These are phyloP conservation scores for Spheniscus mendiculus DNA, from an alignment of 2,113 vertebrate species.

Conservation along the genomic window DNA sequence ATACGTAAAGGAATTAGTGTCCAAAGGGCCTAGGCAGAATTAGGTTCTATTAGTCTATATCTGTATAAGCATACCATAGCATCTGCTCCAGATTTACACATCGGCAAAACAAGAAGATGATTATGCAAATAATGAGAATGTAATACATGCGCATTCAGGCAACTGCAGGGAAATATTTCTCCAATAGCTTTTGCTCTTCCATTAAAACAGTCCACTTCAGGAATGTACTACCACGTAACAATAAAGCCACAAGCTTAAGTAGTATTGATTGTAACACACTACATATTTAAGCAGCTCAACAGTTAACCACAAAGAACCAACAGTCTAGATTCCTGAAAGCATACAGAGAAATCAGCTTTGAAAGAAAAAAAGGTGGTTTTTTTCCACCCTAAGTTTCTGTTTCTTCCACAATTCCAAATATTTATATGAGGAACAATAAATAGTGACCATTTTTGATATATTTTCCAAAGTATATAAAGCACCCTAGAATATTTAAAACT, in stretches of 20 bases:
- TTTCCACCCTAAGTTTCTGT: not conserved
- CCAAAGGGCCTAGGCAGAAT: not conserved
- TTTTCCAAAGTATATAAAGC: not conserved
- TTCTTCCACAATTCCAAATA: not conserved
- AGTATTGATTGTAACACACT: not conserved
- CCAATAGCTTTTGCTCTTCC: not conserved
- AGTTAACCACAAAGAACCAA: not conserved
- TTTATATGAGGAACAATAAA: not conserved
- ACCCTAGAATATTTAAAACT: not conserved
- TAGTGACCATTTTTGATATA: not conserved
- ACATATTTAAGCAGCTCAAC: not conserved
- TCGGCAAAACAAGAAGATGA: not conserved
- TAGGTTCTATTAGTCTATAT: not conserved
- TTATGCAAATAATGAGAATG: not conserved
- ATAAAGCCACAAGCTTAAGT: not conserved
- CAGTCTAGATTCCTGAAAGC: not conserved
- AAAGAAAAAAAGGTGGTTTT: not conserved
- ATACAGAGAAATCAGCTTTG: not conserved
- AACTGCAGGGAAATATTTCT: not conserved
- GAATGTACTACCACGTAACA: not conserved
- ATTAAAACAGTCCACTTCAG: not conserved
- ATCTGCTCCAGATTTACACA: conserved; percentile 3
- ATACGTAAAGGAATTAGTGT: not conserved
- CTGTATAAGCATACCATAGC: not conserved
- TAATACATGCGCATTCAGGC: not conserved